Evolutionary conservation across 2,797 vertebrate species (phyloP).

Genomic region (Simalia tracyae): DNA sequence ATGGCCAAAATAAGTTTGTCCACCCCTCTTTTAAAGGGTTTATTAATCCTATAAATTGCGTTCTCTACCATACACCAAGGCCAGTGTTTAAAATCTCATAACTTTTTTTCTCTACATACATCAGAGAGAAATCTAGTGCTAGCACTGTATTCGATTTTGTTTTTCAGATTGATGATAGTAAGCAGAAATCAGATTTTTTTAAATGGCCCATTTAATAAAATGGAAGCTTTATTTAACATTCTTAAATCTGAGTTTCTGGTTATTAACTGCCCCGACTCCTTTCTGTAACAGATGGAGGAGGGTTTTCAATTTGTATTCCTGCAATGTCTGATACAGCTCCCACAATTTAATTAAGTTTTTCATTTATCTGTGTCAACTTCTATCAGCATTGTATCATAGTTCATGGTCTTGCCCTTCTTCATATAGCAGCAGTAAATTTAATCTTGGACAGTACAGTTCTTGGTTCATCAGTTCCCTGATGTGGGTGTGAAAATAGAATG

Average conservation of each 20-base stretch:
- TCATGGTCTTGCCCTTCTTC: constrained; percentile 33
- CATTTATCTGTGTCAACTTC: constrained; percentile 43
- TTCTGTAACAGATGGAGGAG: constrained; percentile 4
- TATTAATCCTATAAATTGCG: background rate
- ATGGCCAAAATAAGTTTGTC: background rate
- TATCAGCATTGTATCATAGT: constrained; percentile 35
- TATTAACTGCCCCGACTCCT: background rate
- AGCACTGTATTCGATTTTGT: background rate
- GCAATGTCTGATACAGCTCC: constrained; percentile 62
- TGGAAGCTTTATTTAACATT: background rate
- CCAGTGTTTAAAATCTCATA: no score
- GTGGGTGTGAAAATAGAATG: constrained; percentile 6
- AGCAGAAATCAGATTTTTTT: background rate
- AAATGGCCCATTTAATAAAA: background rate
- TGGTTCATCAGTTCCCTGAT: constrained; percentile 15
- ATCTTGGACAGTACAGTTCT: constrained; percentile 17
- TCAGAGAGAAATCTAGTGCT: background rate
- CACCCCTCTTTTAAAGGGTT: background rate
- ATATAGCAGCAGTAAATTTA: constrained; percentile 42
- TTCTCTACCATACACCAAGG: background rate
- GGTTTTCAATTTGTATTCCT: constrained; percentile 25
- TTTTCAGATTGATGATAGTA: background rate
- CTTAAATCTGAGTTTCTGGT: background rate
- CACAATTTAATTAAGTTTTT: constrained; percentile 83
- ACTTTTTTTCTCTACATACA: background rate